Evolutionary conservation across 2,888 invertebrate genomes (phyloP).

Genomic region (Desoria tigrina): DNA sequence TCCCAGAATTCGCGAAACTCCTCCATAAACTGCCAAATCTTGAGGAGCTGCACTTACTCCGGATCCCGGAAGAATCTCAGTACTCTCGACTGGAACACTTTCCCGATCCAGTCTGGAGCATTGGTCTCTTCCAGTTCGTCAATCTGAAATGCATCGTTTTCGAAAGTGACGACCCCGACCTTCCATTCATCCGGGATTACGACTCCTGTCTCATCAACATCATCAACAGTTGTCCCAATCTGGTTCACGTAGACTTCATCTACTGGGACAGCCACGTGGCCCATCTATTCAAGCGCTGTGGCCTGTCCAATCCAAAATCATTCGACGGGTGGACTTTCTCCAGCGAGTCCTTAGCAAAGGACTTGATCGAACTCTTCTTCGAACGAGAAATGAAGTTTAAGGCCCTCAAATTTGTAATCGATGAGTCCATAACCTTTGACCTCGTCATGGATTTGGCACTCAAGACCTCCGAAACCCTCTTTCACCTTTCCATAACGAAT

Average conservation of each 20-base stretch:
- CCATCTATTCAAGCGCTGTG: conserved; percentile 4
- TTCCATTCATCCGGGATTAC: conserved; percentile 26
- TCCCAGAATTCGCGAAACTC: conserved; percentile 26
- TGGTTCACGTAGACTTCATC: conserved; percentile 25
- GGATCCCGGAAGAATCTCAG: conserved; percentile 15
- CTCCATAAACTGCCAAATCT: conserved; percentile 32
- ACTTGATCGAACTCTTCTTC: conserved; percentile 11
- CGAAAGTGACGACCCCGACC: conserved; percentile 28
- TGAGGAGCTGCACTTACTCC: conserved; percentile 29
- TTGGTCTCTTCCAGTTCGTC: conserved; percentile 23
- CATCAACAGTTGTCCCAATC: conserved; percentile 27
- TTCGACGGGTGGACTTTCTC: conserved; percentile 19
- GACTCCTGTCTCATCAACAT: conserved; percentile 30
- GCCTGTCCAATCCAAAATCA: conserved; percentile 17
- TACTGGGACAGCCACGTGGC: conserved; percentile 36
- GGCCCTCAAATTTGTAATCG: conserved; percentile 10
- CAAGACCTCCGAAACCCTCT: conserved; percentile 22
- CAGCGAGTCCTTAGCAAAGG: background rate
- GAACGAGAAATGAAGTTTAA: conserved; percentile 20
- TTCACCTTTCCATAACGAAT: conserved; percentile 23
- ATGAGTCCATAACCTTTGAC: background rate
- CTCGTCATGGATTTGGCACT: conserved; percentile 28
- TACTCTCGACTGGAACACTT: background rate
- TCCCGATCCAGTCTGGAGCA: conserved; percentile 17
- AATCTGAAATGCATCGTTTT: conserved; percentile 25